Percentiles rank a stretch among this genome's conserved stretches.
These are phyloP conservation scores for Heliconius ethilla DNA, from an alignment of 2,888 invertebrate genomes.

Conservation along the genomic window DNA sequence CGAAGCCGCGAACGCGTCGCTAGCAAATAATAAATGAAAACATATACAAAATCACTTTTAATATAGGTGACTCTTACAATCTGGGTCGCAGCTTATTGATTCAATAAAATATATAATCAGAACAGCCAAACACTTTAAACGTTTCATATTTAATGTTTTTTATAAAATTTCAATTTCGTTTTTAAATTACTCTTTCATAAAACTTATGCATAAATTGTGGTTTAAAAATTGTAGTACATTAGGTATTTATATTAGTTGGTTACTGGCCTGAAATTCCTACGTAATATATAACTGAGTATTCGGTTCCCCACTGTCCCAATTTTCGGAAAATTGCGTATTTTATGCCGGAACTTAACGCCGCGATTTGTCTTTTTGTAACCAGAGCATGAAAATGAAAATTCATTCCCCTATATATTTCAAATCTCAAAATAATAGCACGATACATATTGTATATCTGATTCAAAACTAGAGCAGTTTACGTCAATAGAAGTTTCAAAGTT, in stretches of 20 bases:
- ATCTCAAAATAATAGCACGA: neutral
- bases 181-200: slow-evolving; percentile 14
- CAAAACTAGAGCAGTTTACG: slow-evolving; percentile 17
- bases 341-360: too few relatives aligned
- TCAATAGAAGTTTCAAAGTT: slow-evolving; percentile 13
- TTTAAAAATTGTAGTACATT: neutral
- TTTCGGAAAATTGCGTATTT: too few relatives aligned
- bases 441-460: neutral
- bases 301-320: too few relatives aligned
- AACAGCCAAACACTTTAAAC: slow-evolving; percentile 18
- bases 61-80: slow-evolving; percentile 4
- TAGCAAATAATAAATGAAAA: neutral
- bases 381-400: neutral
- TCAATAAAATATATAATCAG: slow-evolving; percentile 17
- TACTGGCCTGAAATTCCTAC: neutral
- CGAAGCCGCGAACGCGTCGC: too few relatives aligned
- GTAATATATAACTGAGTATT: too few relatives aligned
- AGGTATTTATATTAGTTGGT: neutral
- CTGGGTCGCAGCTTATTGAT: slow-evolving; percentile 19
- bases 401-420: neutral
- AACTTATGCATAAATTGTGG: neutral
- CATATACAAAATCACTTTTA: neutral
- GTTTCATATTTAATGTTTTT: slow-evolving; percentile 18
- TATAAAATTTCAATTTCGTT: slow-evolving; percentile 14
- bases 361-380: neutral